phyloP scores from a whole-genome alignment of 2,113 vertebrate genomes.

The Apus apus region DNA sequence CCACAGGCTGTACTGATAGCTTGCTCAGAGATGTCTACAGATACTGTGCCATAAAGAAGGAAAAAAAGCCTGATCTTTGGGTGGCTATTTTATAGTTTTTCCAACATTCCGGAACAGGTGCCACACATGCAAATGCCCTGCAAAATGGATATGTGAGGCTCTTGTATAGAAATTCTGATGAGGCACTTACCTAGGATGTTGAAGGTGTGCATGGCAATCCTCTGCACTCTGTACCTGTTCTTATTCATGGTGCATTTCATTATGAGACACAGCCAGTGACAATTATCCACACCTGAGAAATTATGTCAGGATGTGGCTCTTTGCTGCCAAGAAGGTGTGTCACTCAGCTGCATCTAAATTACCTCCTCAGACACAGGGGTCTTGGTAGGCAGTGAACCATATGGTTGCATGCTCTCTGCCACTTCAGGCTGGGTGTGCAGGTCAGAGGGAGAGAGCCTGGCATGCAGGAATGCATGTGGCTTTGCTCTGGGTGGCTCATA shows the following conservation, averaged over 20 bases:
- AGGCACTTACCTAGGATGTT: neutral
- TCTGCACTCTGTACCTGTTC: neutral
- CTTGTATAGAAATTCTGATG: neutral
- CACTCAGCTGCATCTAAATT: neutral
- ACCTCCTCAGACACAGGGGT: neutral
- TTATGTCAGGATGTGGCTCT: neutral
- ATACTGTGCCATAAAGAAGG: neutral
- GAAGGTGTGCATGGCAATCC: neutral
- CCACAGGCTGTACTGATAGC: neutral
- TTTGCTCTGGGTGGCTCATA: neutral
- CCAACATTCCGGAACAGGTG: neutral
- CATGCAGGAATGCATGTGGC: neutral
- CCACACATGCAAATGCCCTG: neutral
- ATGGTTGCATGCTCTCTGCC: neutral
- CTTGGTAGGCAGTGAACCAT: neutral
- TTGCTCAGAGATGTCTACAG: neutral
- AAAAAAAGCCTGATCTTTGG: neutral
- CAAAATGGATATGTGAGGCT: neutral
- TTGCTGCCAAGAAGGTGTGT: neutral
- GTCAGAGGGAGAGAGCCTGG: neutral
- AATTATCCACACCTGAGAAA: neutral
- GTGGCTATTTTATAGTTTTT: neutral
- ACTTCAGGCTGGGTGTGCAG: neutral
- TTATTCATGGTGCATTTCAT: neutral
- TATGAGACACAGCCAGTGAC: neutral